Evolutionary conservation across 1,140 invertebrate species (phyloP), one percentile per base, ranked within the genome.

Genomic region (Atopsyche davidsoni): DNA sequence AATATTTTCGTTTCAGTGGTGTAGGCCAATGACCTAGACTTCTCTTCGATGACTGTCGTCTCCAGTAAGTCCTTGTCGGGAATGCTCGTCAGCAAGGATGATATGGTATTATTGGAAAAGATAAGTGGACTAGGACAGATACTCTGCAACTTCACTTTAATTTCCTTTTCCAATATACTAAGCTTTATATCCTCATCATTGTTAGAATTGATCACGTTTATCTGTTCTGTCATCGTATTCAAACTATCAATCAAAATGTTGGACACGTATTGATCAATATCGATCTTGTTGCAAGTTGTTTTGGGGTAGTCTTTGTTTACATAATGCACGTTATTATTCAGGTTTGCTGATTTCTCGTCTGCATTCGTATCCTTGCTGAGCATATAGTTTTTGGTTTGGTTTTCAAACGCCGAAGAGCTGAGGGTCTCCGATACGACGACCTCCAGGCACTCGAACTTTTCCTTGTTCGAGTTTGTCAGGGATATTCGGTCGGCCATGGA

Each of bases 71-170:
- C 56, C 39, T 51, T 53, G 28, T 58, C 56, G 0, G 56, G 56
- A 13, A 58, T 54, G 25, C 46, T 48, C 6, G 55, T 53, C 9
- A 58, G 23, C 10, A 58, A 13, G 1, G 56, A 53, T 7, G 56
- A 42, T 11, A 58, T 54, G 17, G 48, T 51, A 44, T 51, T 51
- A 9, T 23, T 47, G n/a, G 51, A 40, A 13, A 58, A 35, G 18
- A 48, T 58, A 17, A 74, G 68, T 1, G 72, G 72, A 44, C 72
- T 74, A 0, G 72, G 70, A 22, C 67, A 68, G 0, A 68, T 67
- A 54, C 70, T 73, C 46, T 74, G 72, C 23, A 74, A 49, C 53
- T 70, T 72, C 2, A 74, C 69, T 59, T 74, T 74, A 28, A 74
- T 74, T 59, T 74, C 70, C 55, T 74, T 73, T 51, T 74, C 70